These are phyloP conservation scores for Cichladusa arquata DNA, from an alignment of 2,113 vertebrate genomes.

Conservation along the genomic window DNA sequence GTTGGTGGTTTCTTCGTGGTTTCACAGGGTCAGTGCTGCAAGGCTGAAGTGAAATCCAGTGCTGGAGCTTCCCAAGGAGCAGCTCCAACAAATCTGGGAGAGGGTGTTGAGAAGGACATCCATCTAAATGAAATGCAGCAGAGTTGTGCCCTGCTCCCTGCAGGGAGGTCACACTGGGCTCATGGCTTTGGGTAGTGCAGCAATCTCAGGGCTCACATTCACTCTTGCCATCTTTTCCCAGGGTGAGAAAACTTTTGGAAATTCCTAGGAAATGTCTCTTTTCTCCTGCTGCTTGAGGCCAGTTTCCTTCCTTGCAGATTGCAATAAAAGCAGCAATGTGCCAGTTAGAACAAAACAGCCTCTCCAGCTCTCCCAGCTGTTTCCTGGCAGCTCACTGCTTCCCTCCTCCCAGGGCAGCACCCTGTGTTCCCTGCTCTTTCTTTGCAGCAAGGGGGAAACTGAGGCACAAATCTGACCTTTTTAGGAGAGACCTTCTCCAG, in stretches of 20 bases:
- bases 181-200: rapidly evolving
- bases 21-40: background rate
- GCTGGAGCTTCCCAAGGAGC: background rate
- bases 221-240: background rate
- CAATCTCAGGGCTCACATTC: background rate
- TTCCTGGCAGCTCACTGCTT: background rate
- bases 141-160: background rate
- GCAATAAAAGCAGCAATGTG: background rate
- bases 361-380: background rate
- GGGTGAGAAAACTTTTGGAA: background rate
- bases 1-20: background rate
- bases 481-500: background rate
- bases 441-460: background rate
- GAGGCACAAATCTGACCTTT: background rate
- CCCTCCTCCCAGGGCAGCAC: background rate
- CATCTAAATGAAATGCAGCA: rapidly evolving
- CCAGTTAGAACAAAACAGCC: background rate
- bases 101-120: background rate
- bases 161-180: rapidly evolving
- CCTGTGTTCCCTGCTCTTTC: rapidly evolving
- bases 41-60: background rate
- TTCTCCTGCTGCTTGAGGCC: background rate
- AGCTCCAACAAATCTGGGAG: background rate
- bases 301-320: background rate
- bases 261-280: background rate